Evolutionary conservation across 2,797 vertebrate species (phyloP), one percentile per base, ranked within the genome.

Genomic region (Gila robusta): DNA sequence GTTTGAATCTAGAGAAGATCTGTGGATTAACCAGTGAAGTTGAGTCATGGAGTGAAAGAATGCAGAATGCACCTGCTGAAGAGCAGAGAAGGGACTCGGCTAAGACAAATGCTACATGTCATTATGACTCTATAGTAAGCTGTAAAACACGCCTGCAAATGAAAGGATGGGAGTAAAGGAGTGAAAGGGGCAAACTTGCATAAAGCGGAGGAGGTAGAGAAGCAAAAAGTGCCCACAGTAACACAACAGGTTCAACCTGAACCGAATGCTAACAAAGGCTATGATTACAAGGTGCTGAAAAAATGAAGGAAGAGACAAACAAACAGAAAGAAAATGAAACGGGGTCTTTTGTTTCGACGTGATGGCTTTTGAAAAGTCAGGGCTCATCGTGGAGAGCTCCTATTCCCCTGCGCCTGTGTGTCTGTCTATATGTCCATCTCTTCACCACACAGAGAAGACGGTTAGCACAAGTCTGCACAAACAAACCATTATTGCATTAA

Each of bases 221-320:
- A 66, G 49, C 41, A 72, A 71, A 85, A 37, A 12, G 73, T 44
- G 66, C 83, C 90, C 78, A 90, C 94, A 59, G 78, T 85, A 74
- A 85, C 82, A 26, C 89, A 95, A 95, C 95, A 91, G 94, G 95
- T 96, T 89, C 91, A 93, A 96, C 95, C 94, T 94, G 95, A 94
- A 94, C 92, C 89, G 82, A 94, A 93, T 92, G 92, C 94, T 93
- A 95, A 95, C 94, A 96, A 94, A 93, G 93, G 90, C 82, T 4
- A 59, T 94, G 94, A 95, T 96, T 96, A 94, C 93, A 91, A 93
- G 93, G 92, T 90, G 94, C 94, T 95, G 94, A 95, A 95, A 94
- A 95, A 94, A 95, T 93, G 93, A 94, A 93, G 93, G 89, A 93
- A 91, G 92, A 89, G 91, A 92, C 88, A 92, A 92, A 93, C 91